Percentiles rank a stretch among this genome's conserved stretches.
phyloP scores from a whole-genome alignment of 2,888 invertebrate species.

The Flexamia atlantica region DNA sequence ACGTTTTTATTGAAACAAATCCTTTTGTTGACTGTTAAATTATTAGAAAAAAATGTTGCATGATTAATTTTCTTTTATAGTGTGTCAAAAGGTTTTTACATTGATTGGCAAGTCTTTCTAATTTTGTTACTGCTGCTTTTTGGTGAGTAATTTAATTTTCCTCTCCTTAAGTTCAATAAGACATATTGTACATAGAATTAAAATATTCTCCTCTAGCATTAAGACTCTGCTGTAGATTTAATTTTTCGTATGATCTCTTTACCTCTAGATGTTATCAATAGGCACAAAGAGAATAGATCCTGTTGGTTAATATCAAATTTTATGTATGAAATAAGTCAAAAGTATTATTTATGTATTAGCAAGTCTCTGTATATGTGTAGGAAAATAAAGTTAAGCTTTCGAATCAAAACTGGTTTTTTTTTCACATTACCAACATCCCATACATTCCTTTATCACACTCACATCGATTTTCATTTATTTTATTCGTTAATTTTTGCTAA shows the following conservation, averaged over 20 bases:
- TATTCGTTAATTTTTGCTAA: too few species aligned
- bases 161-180: neutral
- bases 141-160: neutral
- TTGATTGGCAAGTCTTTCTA: neutral
- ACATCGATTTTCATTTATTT: too few species aligned
- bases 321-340: constrained; percentile 41
- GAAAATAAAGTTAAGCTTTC: constrained; percentile 41
- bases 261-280: constrained; percentile 45
- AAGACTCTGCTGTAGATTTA: constrained; percentile 29
- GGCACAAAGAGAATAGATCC: constrained; percentile 42
- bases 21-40: neutral
- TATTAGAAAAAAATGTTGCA: neutral
- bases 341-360: constrained; percentile 55
- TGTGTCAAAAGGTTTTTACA: neutral
- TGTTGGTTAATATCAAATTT: constrained; percentile 49
- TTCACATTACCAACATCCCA: too few species aligned
- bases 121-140: neutral
- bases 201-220: constrained; percentile 30
- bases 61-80: neutral
- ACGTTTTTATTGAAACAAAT: too few species aligned
- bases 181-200: constrained; percentile 37
- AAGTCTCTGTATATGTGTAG: constrained; percentile 51
- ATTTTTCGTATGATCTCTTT: constrained; percentile 53
- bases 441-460: too few species aligned
- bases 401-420: constrained; percentile 1